Base-by-base conservation (phyloP, 35 echinoderm and acorn worm genomes). In the Ptychodera flava region DNA sequence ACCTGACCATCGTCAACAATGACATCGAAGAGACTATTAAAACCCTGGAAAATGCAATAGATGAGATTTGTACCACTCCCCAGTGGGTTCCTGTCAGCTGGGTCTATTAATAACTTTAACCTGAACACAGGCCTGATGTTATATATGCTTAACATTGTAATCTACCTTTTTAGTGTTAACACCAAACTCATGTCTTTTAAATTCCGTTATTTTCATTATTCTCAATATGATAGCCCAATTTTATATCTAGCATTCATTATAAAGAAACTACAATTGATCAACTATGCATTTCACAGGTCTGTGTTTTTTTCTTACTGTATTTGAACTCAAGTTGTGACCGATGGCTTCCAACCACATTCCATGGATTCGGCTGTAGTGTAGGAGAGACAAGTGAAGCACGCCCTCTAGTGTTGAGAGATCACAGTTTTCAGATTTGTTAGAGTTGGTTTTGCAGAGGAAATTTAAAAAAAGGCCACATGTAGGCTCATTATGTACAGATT, bases 81-180 rank as follows among this genome's bases (percentile, higher is more conserved):
- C 96, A 99, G 75, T 99, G 96, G 96, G 96, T 99, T n/a, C 96
- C 96, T 6, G 96, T 99, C 77, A 99, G 96, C 89, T 99, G 96
- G 96, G 96, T 99, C 34, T 99, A 99, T 78, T 99, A 88, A 94
- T 30, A 1, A 29, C 86, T 31, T 31, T 76, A 53, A 33, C 1
- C 16, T 15, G 33, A 33, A 45, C 33, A 27, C 37, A 86, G 10
- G 22, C 45, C 45, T n/a, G n/a, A n/a, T n/a, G n/a, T n/a, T n/a
- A n/a, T n/a, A n/a, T n/a, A n/a, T n/a, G n/a, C n/a, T n/a, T n/a
- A n/a, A n/a, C n/a, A n/a, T n/a, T n/a, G n/a, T n/a, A n/a, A n/a
- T n/a, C n/a, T n/a, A n/a, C n/a, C n/a, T n/a, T n/a, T n/a, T n/a
- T n/a, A n/a, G n/a, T n/a, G n/a, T n/a, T n/a, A n/a, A n/a, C n/a